phyloP scores from a whole-genome alignment of 2,888 invertebrate species.

The Plusia festucae region DNA sequence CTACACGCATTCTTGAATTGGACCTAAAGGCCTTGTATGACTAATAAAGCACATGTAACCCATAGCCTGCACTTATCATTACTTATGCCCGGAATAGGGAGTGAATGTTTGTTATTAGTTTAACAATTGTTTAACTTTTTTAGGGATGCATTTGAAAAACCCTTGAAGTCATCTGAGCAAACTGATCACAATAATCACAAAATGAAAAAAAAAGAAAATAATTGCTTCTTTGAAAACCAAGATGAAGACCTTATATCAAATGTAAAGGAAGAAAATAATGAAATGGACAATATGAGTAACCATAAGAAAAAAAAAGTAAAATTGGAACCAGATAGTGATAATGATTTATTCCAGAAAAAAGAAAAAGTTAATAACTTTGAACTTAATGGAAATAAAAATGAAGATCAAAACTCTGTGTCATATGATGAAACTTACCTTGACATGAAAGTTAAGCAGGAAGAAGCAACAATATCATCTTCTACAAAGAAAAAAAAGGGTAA shows the following conservation, averaged over 20 bases:
- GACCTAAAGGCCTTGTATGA: too few species aligned
- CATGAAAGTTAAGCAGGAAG: conserved; percentile 70
- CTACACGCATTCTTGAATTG: too few species aligned
- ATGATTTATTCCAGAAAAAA: conserved; percentile 59
- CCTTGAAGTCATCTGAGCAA: conserved; percentile 35
- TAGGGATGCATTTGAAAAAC: conserved; percentile 35
- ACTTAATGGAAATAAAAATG: conserved; percentile 39
- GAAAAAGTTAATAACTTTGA: conserved; percentile 37
- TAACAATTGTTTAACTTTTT: conserved; percentile 13
- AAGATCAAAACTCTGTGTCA: conserved; percentile 28
- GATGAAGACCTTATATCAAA: conserved; percentile 8
- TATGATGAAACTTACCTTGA: conserved; percentile 68
- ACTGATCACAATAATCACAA: conserved; percentile 47
- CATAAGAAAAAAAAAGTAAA: conserved; percentile 61
- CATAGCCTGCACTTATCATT: too few species aligned
- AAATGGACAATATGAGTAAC: conserved; percentile 23
- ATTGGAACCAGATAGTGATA: conserved; percentile 70
- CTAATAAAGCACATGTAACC: too few species aligned
- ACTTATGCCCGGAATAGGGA: too few species aligned
- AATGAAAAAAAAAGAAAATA: conserved; percentile 55
- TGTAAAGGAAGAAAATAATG: conserved; percentile 41
- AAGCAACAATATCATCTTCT: conserved; percentile 29
- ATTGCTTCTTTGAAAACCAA: conserved; percentile 12
- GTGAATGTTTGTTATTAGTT: background rate
- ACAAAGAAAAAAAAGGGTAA: conserved; percentile 59